Evolutionary conservation across 2,113 vertebrate genomes (phyloP), one percentile per base, ranked within the genome.

Genomic region (Epinephelus moara): DNA sequence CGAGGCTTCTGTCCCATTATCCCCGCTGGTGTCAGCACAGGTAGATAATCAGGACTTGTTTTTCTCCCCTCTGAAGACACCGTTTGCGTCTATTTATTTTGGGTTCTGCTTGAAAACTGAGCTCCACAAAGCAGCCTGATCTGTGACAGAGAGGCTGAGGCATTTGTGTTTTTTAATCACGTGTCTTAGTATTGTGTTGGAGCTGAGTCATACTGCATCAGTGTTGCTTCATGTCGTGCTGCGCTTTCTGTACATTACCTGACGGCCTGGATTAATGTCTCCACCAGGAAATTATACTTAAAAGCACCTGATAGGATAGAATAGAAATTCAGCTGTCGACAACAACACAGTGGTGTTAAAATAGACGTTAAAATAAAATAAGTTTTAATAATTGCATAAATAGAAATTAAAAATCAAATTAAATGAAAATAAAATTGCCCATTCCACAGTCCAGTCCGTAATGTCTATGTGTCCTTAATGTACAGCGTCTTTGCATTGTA

Each of bases 141-240:
- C 50, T 19, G 2, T 21, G 45, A 70, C 70, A 30, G 14, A 64
- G 42, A 30, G 12, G 53, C 60, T 21, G 45, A 61, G 78, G 57
- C 52, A 23, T 71, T n/a, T 33, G 10, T 3, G 57, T 23, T 6
- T 47, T n/a, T 33, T 37, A 53, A 59, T 57, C 13, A 13, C 6
- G 17, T 40, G 49, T 77, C 30, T 50, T 3, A 5, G 21, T 1
- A 49, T 77, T 72, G 60, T 72, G n/a, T 63, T 30, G 10, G 25
- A 56, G 82, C 72, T 71, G 77, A 56, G 70, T 81, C 80, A 75
- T 50, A 45, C 49, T 81, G 64, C 70, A 52, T 67, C 68, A 25
- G 5, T 13, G 50, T 19, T 42, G 33, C 63, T 50, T 68, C 25
- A 30, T 50, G 70, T 47, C 13, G 15, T 23, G 33, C 77, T 66